A percentile compares a stretch with the other conserved stretches of the same genome.
Evolutionary conservation across 2,888 invertebrate species (phyloP).

Genomic region (Papilio elwesi): DNA sequence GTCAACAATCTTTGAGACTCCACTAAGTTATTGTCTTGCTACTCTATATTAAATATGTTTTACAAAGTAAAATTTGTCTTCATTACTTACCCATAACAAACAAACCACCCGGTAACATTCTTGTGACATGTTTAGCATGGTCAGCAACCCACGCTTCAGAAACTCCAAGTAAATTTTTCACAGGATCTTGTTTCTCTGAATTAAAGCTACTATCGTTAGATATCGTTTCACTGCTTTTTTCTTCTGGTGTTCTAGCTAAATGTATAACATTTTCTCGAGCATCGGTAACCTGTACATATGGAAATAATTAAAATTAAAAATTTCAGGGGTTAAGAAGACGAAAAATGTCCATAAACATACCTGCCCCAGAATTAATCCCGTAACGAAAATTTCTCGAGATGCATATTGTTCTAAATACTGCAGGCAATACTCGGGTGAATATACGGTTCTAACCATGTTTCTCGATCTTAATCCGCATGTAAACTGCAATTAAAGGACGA

Average conservation of each 20-base stretch:
- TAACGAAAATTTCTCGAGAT: slow-evolving; percentile 85
- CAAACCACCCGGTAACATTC: slow-evolving; percentile 96
- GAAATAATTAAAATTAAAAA: slow-evolving; percentile 40
- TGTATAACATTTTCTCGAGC: slow-evolving; percentile 91
- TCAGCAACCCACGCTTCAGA: slow-evolving; percentile 89
- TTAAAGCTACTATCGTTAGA: slow-evolving; percentile 64
- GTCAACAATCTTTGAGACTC: too few relatives aligned
- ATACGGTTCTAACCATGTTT: slow-evolving; percentile 87
- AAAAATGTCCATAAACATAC: slow-evolving; percentile 69
- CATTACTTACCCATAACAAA: slow-evolving; percentile 87
- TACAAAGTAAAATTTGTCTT: too few relatives aligned
- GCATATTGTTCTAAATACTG: slow-evolving; percentile 87
- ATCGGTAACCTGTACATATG: slow-evolving; percentile 81
- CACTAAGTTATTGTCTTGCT: too few relatives aligned
- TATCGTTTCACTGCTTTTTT: slow-evolving; percentile 64
- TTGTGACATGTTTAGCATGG: slow-evolving; percentile 93
- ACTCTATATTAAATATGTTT: too few relatives aligned
- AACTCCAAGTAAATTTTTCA: slow-evolving; percentile 82
- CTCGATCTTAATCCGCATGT: slow-evolving; percentile 26
- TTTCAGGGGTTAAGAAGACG: background rate
- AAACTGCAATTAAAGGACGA: slow-evolving; percentile 10
- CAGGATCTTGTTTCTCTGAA: slow-evolving; percentile 63
- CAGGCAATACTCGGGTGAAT: slow-evolving; percentile 87
- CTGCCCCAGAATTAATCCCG: slow-evolving; percentile 92
- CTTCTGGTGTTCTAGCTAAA: slow-evolving; percentile 90